Evolutionary conservation across 37 sponge, comb jelly and placozoan genomes (phyloP), one percentile per base, ranked within the genome.

Genomic region (Beroe ovata): DNA sequence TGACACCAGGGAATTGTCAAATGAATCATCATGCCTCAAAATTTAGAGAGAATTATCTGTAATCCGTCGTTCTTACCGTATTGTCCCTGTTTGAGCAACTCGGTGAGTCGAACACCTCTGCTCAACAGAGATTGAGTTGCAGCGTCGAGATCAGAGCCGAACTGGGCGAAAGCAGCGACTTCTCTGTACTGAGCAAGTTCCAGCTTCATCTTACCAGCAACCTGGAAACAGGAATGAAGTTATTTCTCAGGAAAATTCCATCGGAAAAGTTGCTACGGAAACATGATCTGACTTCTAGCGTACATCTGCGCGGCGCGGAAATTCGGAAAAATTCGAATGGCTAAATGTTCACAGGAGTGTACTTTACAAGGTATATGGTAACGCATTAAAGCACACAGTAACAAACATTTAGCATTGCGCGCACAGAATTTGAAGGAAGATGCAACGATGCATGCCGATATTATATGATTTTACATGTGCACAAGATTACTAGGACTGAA

Each of bases 161-260:
- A 97, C 94, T 97, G 99, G 36, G 99, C 99, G 93, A 97, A 97
- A 20, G 99, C 99, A 64, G 99, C 99, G 23, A 97, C 99, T 72
- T 97, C 99, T 89, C 99, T 92, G 84, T 97, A 97, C 92, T 97
- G 99, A 30, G 99, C 99, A 71, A 97, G 77, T 77, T 97, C 99
- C 60, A 97, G 92, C 93, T 97, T 97, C 99, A 97, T 97, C 38
- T 96, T 93, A 35, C 99, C 99, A 72, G 99, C 99, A 91, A 96
- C 97, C 97, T 96, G 26, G 32, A 88, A 11, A n/a, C n/a, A 38
- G 29, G 47, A 63, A 42, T 11, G 54, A 47, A 16, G 54, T 16
- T 6, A 16, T 47, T 47, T 20, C 3, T 61, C 63, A 22, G 23
- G 63, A 61, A 61, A 20, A 61, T 61, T 61, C 63, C 28, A 23